Percentiles rank a stretch among this genome's conserved stretches.
These are phyloP conservation scores for Scolopax mira DNA, from an alignment of 2,113 vertebrate genomes.

Conservation along the genomic window DNA sequence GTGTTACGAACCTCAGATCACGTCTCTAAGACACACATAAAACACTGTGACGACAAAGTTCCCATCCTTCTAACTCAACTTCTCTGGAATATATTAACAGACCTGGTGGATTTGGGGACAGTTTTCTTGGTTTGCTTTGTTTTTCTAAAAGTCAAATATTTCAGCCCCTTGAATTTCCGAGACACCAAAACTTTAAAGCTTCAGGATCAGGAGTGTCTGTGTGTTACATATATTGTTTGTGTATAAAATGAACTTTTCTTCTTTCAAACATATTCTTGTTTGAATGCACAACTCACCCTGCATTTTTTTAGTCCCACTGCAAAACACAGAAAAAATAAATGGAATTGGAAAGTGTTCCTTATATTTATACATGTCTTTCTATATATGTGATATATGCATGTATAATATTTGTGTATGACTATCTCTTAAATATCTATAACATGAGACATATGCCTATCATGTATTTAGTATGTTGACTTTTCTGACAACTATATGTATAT, in stretches of 20 bases:
- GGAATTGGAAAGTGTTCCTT: background rate
- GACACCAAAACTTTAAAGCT: slow-evolving; percentile 1
- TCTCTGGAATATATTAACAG: background rate
- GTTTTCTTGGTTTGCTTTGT: background rate
- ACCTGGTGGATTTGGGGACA: background rate
- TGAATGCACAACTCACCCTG: background rate
- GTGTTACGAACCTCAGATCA: background rate
- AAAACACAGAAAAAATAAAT: background rate
- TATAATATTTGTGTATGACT: background rate
- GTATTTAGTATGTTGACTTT: background rate
- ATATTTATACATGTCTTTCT: background rate
- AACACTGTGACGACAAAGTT: background rate
- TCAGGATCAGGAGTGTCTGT: background rate
- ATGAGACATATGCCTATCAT: background rate
- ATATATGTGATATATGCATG: background rate
- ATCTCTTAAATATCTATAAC: background rate
- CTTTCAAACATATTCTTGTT: background rate
- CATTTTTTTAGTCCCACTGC: background rate
- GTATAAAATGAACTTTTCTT: background rate
- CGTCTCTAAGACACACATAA: background rate
- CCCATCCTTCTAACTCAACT: background rate
- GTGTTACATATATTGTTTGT: background rate
- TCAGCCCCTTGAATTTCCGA: slow-evolving; percentile 45
- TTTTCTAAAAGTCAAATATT: background rate
- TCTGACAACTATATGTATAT: accelerated